Evolutionary conservation across 2,888 invertebrate species (phyloP).

Genomic region (Criorhina ranunculi): DNA sequence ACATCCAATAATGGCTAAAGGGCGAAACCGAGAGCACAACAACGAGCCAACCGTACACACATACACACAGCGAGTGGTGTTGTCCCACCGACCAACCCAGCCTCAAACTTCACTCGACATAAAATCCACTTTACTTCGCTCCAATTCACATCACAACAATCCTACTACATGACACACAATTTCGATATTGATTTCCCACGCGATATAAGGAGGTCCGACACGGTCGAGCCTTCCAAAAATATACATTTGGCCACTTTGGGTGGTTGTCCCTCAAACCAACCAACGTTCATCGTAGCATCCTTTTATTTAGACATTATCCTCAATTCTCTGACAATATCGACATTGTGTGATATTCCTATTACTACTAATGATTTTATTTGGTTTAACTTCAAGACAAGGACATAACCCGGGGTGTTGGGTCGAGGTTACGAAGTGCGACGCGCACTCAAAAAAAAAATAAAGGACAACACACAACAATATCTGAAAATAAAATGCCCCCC

Average conservation of each 20-base stretch:
- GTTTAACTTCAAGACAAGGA: conserved; percentile 67
- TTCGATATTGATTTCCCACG: conserved; percentile 76
- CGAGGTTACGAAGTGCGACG: conserved; percentile 10
- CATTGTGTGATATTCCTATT: conserved; percentile 73
- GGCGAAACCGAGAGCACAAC: conserved; percentile 7
- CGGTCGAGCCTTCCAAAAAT: conserved; percentile 27
- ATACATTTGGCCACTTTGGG: conserved; percentile 22
- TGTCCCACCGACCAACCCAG: neutral
- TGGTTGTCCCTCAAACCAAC: conserved; percentile 2
- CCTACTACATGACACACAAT: conserved; percentile 71
- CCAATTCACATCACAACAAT: conserved; percentile 76
- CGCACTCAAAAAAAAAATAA: conserved; percentile 30
- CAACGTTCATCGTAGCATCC: conserved; percentile 44
- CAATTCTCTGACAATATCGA: conserved; percentile 66
- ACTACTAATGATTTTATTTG: conserved; percentile 75
- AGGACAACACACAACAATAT: conserved; percentile 47
- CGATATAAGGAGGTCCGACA: conserved; percentile 50
- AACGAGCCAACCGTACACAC: neutral
- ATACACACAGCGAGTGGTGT: neutral
- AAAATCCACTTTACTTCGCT: conserved; percentile 72
- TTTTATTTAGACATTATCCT: conserved; percentile 74
- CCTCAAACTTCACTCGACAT: conserved; percentile 38
- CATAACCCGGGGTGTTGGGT: conserved; percentile 34
- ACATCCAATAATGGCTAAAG: conserved; percentile 73
- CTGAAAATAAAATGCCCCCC: conserved; percentile 49